These are phyloP conservation scores for Portunus trituberculatus DNA, from an alignment of 1,140 invertebrate species.

Conservation along the genomic window DNA sequence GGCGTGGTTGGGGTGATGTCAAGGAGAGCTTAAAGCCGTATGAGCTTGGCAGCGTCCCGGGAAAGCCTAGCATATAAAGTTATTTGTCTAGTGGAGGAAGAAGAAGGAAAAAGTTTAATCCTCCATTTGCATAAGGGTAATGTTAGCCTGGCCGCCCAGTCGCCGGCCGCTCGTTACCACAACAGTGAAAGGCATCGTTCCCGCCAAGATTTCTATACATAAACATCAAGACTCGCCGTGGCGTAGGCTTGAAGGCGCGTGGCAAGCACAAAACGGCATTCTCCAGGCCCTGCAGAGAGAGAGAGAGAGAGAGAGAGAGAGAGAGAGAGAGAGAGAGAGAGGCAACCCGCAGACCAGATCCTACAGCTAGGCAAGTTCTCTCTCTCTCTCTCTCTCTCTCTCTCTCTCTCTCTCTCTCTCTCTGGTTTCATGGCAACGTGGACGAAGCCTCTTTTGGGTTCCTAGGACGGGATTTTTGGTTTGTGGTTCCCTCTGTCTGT, in stretches of 20 bases:
- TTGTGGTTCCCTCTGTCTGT: background rate
- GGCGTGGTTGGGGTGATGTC: background rate
- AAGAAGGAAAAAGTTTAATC: slow-evolving; percentile 16
- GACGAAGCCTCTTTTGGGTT: background rate
- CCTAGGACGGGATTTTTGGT: background rate
- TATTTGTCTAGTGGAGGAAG: slow-evolving; percentile 21
- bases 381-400: no score
- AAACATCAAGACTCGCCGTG: slow-evolving; percentile 9
- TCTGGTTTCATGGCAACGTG: background rate
- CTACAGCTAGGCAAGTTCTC: background rate
- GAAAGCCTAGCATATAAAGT: background rate
- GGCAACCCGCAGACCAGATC: background rate
- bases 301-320: background rate
- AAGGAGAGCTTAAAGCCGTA: slow-evolving; percentile 20
- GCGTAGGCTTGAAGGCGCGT: background rate
- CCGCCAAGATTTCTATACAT: background rate
- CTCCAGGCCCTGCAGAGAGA: background rate
- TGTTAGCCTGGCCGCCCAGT: background rate
- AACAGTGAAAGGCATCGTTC: background rate
- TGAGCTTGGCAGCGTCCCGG: slow-evolving; percentile 5
- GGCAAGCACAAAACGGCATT: background rate
- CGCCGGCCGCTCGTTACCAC: background rate
- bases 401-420: no score
- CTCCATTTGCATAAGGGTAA: slow-evolving; percentile 13
- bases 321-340: no score